Percentiles rank a stretch among this genome's conserved stretches.
Conservation (phyloP, 2,113 vertebrate species). For the Catharus fuscescens region DNA sequence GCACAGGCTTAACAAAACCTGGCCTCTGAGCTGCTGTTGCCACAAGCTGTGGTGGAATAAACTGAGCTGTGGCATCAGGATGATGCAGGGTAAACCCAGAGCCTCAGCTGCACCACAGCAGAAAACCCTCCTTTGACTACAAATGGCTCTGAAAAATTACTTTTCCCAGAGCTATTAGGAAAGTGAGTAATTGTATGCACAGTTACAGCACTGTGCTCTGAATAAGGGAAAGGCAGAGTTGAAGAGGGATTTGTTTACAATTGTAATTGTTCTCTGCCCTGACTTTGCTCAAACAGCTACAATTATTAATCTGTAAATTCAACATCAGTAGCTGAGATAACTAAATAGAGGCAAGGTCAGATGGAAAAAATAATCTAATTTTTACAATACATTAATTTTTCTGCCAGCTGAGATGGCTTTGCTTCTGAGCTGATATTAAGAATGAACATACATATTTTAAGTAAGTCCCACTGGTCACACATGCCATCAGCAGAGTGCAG, state of each 20-base stretch:
- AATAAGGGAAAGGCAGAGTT: background rate
- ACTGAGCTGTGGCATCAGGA: background rate
- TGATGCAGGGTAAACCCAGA: background rate
- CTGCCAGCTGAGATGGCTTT: background rate
- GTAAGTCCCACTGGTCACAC: background rate
- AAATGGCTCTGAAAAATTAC: background rate
- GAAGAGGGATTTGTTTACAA: background rate
- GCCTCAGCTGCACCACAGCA: background rate
- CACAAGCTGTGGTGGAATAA: background rate
- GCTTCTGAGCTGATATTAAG: background rate
- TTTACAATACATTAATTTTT: background rate
- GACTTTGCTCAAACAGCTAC: background rate
- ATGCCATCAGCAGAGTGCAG: background rate
- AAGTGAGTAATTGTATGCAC: background rate
- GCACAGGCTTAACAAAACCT: background rate
- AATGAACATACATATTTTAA: background rate
- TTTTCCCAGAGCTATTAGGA: background rate
- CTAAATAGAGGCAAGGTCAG: constrained; percentile 6
- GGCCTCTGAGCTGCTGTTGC: background rate
- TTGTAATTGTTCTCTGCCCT: background rate
- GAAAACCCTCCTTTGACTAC: background rate
- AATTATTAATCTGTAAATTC: constrained; percentile 21
- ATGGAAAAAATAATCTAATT: constrained; percentile 6
- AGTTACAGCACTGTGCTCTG: rapidly evolving
- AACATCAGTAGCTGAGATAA: constrained; percentile 27